Evolutionary conservation across 2,797 vertebrate species (phyloP).

Genomic region (Enteromius argenteus): DNA sequence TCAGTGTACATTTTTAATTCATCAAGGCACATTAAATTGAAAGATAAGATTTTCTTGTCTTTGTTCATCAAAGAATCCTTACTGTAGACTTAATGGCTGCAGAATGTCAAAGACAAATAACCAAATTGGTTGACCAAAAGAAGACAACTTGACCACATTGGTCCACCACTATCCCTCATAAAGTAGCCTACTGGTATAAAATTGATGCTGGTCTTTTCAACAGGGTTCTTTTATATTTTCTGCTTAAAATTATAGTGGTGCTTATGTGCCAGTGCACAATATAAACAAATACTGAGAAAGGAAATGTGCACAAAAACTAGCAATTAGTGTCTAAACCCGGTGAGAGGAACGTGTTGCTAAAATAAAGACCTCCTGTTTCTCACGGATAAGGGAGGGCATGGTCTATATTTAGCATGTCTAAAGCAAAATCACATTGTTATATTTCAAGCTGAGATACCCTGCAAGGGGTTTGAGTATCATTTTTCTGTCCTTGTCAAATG

Average conservation of each 20-base stretch:
- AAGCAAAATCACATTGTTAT: slow-evolving; percentile 29
- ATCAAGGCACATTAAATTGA: background rate
- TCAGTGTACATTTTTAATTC: slow-evolving; percentile 3
- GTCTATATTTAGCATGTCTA: slow-evolving; percentile 39
- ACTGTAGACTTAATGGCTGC: background rate
- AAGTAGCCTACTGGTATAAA: background rate
- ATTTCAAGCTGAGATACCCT: slow-evolving; percentile 23
- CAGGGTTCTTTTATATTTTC: background rate
- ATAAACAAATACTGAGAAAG: slow-evolving; percentile 22
- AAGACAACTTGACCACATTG: background rate
- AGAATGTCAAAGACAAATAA: background rate
- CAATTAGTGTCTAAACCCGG: slow-evolving; percentile 37
- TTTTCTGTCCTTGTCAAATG: background rate
- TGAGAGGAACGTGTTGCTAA: slow-evolving; percentile 26
- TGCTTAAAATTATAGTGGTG: background rate
- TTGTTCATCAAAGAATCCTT: background rate
- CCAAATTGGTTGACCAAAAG: background rate
- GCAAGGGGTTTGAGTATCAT: background rate
- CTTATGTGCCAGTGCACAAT: slow-evolving; percentile 19
- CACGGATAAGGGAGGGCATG: slow-evolving; percentile 27
- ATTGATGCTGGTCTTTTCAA: background rate
- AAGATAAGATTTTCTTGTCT: background rate
- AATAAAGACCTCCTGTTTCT: slow-evolving; percentile 47
- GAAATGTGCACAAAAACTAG: slow-evolving; percentile 30
- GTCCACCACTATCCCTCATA: background rate